phyloP scores from a whole-genome alignment of 2,797 vertebrate genomes.

The Sebastiscus tertius region DNA sequence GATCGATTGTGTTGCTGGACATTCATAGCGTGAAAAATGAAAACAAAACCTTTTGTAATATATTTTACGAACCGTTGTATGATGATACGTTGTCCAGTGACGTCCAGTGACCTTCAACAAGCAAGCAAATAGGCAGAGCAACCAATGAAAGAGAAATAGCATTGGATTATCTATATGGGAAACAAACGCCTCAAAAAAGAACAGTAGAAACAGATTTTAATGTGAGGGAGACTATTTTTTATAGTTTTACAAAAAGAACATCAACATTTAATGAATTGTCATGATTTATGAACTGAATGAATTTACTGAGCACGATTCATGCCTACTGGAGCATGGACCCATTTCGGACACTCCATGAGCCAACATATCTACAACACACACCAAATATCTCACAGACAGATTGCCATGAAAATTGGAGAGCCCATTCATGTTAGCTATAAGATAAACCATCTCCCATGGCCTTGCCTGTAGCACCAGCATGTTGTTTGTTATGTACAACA shows the following conservation, averaged over 20 bases:
- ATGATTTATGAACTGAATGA: background rate
- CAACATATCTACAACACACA: background rate
- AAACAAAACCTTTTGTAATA: background rate
- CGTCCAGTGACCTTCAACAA: background rate
- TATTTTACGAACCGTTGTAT: background rate
- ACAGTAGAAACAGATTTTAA: background rate
- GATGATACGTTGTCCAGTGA: background rate
- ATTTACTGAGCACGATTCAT: slow-evolving; percentile 14
- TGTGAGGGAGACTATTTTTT: background rate
- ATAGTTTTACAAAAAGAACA: background rate
- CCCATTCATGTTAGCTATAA: background rate
- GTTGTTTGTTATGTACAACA: background rate
- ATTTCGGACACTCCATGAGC: slow-evolving; percentile 5
- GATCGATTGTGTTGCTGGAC: background rate
- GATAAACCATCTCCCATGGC: background rate
- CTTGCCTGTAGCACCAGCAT: background rate
- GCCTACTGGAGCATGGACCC: background rate
- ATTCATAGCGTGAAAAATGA: background rate
- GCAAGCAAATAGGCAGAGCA: background rate
- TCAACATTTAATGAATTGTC: slow-evolving; percentile 10
- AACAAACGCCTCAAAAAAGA: background rate
- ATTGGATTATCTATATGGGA: background rate
- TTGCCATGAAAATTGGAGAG: background rate
- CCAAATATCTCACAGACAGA: background rate
- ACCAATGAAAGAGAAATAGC: background rate